Evolutionary conservation across 2,888 invertebrate genomes (phyloP), one percentile per base, ranked within the genome.

Genomic region (Acanthopleura granulata): DNA sequence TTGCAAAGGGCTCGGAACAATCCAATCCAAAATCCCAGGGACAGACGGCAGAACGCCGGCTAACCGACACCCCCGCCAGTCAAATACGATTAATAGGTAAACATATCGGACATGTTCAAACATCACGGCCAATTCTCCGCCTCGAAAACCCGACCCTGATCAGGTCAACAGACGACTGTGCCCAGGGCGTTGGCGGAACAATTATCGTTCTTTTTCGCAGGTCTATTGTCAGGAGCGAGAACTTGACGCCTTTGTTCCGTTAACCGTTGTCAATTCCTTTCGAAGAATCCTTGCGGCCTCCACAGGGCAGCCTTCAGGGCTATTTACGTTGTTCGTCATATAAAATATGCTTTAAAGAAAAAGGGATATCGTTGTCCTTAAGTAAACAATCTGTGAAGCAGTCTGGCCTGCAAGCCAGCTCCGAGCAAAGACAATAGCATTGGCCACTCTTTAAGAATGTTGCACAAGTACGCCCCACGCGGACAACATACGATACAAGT

Each of bases 141-240:
- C 66, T 22, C 16, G 66, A 66, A 66, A 27, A 66, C 29, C 16
- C 16, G 6, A 66, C 22, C 15, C 66, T 22, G 57, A 22, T 27
- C 25, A 66, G 66, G 66, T 66, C 66, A 66, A 66, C 66, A 66
- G 66, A 66, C 15, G 66, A 66, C 29, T 66, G 66, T 66, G 66
- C 66, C 29, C 4, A 16, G 22, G 29, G 66, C 66, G 25, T 27
- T 22, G 66, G 29, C 29, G 29, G 22, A 66, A 66, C 66, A 66
- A 66, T 66, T 66, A 27, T 25, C 18, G 29, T 22, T 6, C 15
- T 66, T 25, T 14, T 16, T 15, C 29, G 29, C 18, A 27, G 16
- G 6, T 66, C 29, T 57, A 57, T 57, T 57, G 57, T 57, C 57
- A 57, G 22, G 57, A 57, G 57, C 18, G 22, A 57, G 22, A 12